These are phyloP conservation scores for Antheraea mylitta DNA, from an alignment of 1,140 invertebrate genomes.

Conservation along the genomic window DNA sequence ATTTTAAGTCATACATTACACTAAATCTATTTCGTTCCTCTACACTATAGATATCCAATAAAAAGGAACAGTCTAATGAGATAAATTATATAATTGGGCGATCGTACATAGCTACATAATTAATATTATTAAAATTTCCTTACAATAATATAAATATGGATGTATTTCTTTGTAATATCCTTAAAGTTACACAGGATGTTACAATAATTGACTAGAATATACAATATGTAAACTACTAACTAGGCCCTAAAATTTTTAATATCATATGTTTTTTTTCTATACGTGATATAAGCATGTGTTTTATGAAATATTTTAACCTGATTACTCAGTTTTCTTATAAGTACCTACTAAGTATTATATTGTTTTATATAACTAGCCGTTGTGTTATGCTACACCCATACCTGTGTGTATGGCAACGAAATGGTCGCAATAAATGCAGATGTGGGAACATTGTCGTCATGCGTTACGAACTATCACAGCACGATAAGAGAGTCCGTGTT, in stretches of 20 bases:
- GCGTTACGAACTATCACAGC: too few relatives aligned
- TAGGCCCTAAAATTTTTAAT: slow-evolving; percentile 42
- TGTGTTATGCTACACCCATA: too few relatives aligned
- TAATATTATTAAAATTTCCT: slow-evolving; percentile 10
- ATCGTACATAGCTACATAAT: not conserved
- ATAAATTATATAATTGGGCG: not conserved
- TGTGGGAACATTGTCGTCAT: too few relatives aligned
- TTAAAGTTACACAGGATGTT: slow-evolving; percentile 29
- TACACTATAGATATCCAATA: not conserved
- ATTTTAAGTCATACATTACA: not conserved
- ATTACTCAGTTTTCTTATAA: not conserved
- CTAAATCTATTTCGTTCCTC: not conserved
- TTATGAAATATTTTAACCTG: not conserved
- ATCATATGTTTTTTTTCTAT: not conserved
- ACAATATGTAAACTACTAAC: slow-evolving; percentile 29
- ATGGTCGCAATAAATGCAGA: too few relatives aligned
- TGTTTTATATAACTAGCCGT: too few relatives aligned
- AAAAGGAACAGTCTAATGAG: not conserved
- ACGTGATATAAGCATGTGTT: not conserved
- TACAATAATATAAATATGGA: slow-evolving; percentile 10
- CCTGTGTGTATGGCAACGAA: too few relatives aligned
- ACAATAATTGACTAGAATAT: slow-evolving; percentile 67
- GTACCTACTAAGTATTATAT: not conserved
- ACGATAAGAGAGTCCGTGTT: too few relatives aligned
- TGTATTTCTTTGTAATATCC: slow-evolving; percentile 15